Conservation (phyloP, 1,140 invertebrate species). For the Caenorhabditis inopinata region DNA sequence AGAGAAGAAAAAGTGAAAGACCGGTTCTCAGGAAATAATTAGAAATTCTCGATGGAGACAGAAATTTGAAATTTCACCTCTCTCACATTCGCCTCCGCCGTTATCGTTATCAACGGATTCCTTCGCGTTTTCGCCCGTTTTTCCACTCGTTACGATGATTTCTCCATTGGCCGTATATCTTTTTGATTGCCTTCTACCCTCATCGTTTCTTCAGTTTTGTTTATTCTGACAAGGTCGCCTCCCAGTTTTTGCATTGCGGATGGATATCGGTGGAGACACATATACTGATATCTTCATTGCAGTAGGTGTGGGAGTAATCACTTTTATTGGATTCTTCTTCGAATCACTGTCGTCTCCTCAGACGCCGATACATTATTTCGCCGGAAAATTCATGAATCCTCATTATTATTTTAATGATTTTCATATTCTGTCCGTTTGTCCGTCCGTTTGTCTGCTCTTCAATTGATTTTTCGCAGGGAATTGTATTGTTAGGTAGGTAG, state of each 20-base stretch:
- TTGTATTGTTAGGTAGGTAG: no score
- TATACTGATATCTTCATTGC: not conserved
- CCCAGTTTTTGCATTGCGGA: conserved; percentile 10
- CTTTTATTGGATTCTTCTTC: not conserved
- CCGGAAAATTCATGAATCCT: no score
- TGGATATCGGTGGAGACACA: not conserved
- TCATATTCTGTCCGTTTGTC: no score
- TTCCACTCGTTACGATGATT: not conserved
- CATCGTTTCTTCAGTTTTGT: conserved; percentile 20
- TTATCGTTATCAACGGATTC: conserved; percentile 1
- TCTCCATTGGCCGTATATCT: conserved; percentile 32
- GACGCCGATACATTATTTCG: no score
- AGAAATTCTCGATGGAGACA: conserved; percentile 7
- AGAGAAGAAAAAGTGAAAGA: not conserved
- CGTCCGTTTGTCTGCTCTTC: no score
- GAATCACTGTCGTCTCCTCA: not conserved
- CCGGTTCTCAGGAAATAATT: conserved; percentile 10
- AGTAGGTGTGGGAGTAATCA: not conserved
- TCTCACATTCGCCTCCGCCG: not conserved
- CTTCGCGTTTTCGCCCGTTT: not conserved
- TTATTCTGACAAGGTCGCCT: conserved; percentile 32
- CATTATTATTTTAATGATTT: no score
- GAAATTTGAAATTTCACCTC: not conserved
- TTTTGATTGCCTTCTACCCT: not conserved
- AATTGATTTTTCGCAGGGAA: no score